Evolutionary conservation across 2,797 vertebrate genomes (phyloP).

Genomic region (Podarcis siculus): DNA sequence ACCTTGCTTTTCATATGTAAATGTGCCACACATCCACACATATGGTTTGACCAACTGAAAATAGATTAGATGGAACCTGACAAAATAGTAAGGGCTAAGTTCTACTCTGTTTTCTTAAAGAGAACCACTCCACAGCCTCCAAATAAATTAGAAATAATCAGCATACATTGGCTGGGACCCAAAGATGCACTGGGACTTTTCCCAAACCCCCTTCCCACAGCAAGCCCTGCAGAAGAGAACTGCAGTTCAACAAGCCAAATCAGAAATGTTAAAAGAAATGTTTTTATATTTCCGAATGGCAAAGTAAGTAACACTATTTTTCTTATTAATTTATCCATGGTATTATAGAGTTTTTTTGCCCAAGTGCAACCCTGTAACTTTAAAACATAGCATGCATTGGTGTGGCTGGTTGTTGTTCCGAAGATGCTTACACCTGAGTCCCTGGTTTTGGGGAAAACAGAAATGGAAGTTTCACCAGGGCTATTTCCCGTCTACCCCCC

Average conservation of each 20-base stretch:
- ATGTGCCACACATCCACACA: not conserved
- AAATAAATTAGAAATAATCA: not conserved
- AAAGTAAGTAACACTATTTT: no score
- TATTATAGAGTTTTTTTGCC: no score
- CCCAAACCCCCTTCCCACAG: no score
- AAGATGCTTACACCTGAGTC: slow-evolving; percentile 32
- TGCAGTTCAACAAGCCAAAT: not conserved
- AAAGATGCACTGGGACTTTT: not conserved
- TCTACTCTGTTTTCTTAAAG: not conserved
- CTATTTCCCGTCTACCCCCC: slow-evolving; percentile 37
- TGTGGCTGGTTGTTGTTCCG: not conserved
- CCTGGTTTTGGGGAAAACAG: slow-evolving; percentile 44
- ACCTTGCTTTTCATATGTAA: not conserved
- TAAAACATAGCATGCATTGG: not conserved
- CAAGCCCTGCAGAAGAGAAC: no score
- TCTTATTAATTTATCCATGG: no score
- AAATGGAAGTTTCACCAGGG: slow-evolving; percentile 35
- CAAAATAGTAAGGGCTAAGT: not conserved
- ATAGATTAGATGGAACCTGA: not conserved
- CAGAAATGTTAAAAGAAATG: not conserved
- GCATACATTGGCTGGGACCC: not conserved
- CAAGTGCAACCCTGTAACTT: not conserved
- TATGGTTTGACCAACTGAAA: not conserved
- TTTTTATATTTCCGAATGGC: no score
- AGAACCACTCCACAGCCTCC: not conserved